phyloP scores from a whole-genome alignment of 2,113 vertebrate genomes.

The Haliaeetus leucogaster region DNA sequence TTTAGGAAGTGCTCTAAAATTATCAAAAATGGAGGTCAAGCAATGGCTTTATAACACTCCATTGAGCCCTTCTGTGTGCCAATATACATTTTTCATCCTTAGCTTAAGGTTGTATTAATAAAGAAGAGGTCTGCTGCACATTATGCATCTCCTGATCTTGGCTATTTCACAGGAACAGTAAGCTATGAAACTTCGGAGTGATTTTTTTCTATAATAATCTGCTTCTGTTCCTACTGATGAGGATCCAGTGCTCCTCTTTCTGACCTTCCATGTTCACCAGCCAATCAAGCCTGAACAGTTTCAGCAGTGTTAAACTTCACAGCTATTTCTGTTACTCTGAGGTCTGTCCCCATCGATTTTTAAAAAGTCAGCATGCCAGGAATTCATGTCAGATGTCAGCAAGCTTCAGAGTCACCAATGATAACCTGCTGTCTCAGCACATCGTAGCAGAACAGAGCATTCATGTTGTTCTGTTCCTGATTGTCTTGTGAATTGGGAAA shows the following conservation, averaged over 20 bases:
- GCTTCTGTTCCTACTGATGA: conserved; percentile 65
- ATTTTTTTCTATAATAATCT: conserved; percentile 63
- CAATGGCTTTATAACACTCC: conserved; percentile 39
- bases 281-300: conserved; percentile 62
- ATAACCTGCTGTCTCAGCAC: conserved; percentile 76
- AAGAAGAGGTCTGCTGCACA: conserved; percentile 66
- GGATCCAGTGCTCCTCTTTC: conserved; percentile 58
- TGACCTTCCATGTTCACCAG: conserved; percentile 63
- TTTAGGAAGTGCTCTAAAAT: conserved; percentile 40
- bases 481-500: conserved; percentile 74
- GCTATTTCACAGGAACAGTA: conserved; percentile 57
- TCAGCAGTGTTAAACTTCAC: conserved; percentile 69
- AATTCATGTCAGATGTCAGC: conserved; percentile 75
- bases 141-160: conserved; percentile 59
- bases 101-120: conserved; percentile 69
- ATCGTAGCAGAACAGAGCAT: conserved; percentile 21
- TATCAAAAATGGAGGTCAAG: conserved; percentile 48
- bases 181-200: conserved; percentile 57
- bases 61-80: conserved; percentile 31
- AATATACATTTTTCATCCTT: conserved; percentile 62
- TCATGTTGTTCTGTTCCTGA: conserved; percentile 61
- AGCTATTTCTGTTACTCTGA: conserved; percentile 67
- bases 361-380: conserved; percentile 68
- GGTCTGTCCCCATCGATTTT: conserved; percentile 72
- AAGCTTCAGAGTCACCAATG: conserved; percentile 57